phyloP scores from a whole-genome alignment of 2,888 invertebrate species.

The Quadroppia sp. region DNA sequence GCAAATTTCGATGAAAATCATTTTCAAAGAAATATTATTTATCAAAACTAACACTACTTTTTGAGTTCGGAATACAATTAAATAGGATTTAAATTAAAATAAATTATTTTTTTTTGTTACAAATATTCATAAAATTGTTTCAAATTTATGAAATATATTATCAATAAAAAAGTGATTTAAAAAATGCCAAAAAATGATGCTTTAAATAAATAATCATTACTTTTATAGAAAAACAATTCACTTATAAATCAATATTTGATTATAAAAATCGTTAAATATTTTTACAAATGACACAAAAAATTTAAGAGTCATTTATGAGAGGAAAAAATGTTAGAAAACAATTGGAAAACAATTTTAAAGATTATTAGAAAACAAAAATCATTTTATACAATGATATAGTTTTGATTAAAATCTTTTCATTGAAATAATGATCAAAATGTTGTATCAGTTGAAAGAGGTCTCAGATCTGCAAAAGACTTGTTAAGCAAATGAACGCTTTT shows the following conservation, averaged over 20 bases:
- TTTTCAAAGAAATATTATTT: neutral
- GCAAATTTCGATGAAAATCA: too few species aligned
- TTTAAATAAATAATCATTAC: conserved; percentile 6
- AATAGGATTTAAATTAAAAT: neutral
- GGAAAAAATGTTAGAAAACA: neutral
- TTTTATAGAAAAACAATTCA: too few species aligned
- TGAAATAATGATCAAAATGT: neutral
- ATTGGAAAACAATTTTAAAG: neutral
- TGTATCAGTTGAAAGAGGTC: neutral
- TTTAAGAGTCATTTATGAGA: neutral
- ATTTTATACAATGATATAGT: conserved; percentile 5
- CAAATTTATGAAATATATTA: neutral
- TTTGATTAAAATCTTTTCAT: neutral
- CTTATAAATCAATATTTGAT: too few species aligned
- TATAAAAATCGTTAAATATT: neutral
- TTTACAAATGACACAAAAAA: too few species aligned
- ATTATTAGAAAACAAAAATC: neutral
- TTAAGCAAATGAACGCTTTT: neutral
- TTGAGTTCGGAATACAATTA: too few species aligned
- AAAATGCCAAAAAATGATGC: too few species aligned
- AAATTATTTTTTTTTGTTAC: too few species aligned
- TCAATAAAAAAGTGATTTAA: neutral
- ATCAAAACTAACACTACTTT: too few species aligned
- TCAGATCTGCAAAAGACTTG: conserved; percentile 25
- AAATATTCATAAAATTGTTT: too few species aligned